Evolutionary conservation across 1,140 invertebrate species (phyloP), one percentile per base, ranked within the genome.

Genomic region (Drosophila mayri): DNA sequence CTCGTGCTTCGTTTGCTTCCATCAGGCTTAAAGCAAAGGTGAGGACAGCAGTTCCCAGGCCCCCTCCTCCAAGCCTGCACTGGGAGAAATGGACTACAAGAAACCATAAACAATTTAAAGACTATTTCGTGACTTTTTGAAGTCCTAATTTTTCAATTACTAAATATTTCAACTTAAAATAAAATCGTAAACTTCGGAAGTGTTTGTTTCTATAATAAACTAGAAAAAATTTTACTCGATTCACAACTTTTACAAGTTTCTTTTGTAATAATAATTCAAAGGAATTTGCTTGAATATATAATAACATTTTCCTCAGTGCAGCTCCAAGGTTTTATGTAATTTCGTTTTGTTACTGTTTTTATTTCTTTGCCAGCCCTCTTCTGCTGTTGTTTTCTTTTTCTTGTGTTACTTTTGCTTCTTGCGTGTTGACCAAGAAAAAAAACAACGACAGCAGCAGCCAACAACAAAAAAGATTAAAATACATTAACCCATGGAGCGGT

Each of bases 301-400:
- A 1, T 1, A 38, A n/a, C 0, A 20, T 43, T 47, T 46, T 11
- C 11, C 11, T 22, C 20, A n/a, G 66, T 70, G 66, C 22, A 66
- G 9, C 61, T 66, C 47, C 81, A 85, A 85, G 82, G 81, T 79
- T 85, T 85, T 86, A 85, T 86, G 82, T 85, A 85, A 85, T 86
- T 81, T 81, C 68, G 61, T 72, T 79, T 85, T 84, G 54, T 64
- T 81, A 73, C 63, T 73, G 70, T 63, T 79, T 59, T 71, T 68
- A 47, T 70, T 52, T 58, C 46, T 62, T 58, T 46, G 25, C 62
- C 52, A 55, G 52, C 30, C 46, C 66, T 50, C 59, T 43, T 14
- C 46, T 50, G 46, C 9, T 40, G 57, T 30, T 35, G 40, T 73
- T 75, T 66, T 74, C 43, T 50, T 76, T 32, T 66, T 20, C 72